Evolutionary conservation across 2,113 vertebrate genomes (phyloP), one percentile per base, ranked within the genome.

Genomic region (Phrynosoma blainvillii): DNA sequence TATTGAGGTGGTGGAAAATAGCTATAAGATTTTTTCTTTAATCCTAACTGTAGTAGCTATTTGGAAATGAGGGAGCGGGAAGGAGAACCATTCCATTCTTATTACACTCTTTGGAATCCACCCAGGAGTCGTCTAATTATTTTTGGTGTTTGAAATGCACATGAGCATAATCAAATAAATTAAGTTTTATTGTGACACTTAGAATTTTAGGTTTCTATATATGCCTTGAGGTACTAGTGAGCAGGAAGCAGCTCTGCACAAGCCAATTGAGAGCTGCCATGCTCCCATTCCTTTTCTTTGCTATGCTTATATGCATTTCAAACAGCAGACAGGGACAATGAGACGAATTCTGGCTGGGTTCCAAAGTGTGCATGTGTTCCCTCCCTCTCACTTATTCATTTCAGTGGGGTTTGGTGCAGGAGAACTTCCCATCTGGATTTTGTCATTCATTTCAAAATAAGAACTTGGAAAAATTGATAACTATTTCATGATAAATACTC

Each of bases 141-240:
- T 73, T 70, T 40, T 47, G 79, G 71, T 78, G 47, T 84, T 88
- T 88, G 80, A 84, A 84, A 84, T 84, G 54, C 73, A 75, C 62
- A 81, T 81, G 56, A 62, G 32, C 62, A 70, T 8, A 20, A 62
- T 20, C 59, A 77, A 42, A 52, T 82, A 66, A 87, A 83, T 70
- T 25, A 52, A 83, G n/a, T 54, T 21, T 42, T 11, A 75, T 47
- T 76, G 56, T 73, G 68, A 9, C 66, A 65, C 47, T 84, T 88
- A 54, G 47, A 54, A 54, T 56, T 84, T 12, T 25, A 21, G 66
- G 2, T 77, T 68, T 56, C 11, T 12, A 47, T 18, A 25, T 12
- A 25, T 70, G 23, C 6, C 7, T 86, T 18, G n/a, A 68, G 25
- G 62, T 47, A 4, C 10, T 12, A n/a, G 7, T 27, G 68, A 71